Percentiles rank a stretch among this genome's conserved stretches.
phyloP scores from a whole-genome alignment of 1,140 invertebrate genomes.

The Drosophila aff. region DNA sequence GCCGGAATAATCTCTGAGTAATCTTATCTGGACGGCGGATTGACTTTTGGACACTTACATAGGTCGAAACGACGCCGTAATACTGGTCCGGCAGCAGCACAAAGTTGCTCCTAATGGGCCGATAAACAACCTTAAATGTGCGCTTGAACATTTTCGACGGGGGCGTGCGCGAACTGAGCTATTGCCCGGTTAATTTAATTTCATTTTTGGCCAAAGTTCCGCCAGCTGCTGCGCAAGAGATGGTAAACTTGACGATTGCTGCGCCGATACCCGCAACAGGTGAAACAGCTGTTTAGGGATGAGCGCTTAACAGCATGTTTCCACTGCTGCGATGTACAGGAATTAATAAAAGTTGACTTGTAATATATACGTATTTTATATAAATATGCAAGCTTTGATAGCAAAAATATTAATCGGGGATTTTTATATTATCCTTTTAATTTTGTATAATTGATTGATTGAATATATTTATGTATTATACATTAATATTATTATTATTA shows the following conservation, averaged over 20 bases:
- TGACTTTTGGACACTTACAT: slow-evolving; percentile 82
- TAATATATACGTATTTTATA: no score
- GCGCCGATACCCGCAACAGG: slow-evolving; percentile 23
- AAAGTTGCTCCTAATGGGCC: slow-evolving; percentile 78
- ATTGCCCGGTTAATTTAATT: slow-evolving; percentile 41
- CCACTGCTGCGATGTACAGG: neutral
- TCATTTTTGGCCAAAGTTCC: slow-evolving; percentile 19
- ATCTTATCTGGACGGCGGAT: slow-evolving; percentile 65
- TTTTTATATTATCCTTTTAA: no score
- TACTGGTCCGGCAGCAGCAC: slow-evolving; percentile 78
- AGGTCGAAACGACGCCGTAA: slow-evolving; percentile 81
- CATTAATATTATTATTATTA: no score
- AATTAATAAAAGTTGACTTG: neutral
- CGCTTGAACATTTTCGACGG: slow-evolving; percentile 77
- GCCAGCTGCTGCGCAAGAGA: slow-evolving; percentile 6
- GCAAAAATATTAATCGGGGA: no score
- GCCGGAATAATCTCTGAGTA: slow-evolving; percentile 43
- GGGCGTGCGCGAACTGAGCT: slow-evolving; percentile 18
- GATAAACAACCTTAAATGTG: slow-evolving; percentile 82
- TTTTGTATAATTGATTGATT: no score
- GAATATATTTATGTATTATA: no score
- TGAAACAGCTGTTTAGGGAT: slow-evolving; percentile 18
- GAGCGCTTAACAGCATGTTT: neutral
- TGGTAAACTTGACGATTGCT: slow-evolving; percentile 6
- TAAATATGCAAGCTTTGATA: no score